Conservation (phyloP, 2,797 vertebrate genomes). For the Alectoris magna region DNA sequence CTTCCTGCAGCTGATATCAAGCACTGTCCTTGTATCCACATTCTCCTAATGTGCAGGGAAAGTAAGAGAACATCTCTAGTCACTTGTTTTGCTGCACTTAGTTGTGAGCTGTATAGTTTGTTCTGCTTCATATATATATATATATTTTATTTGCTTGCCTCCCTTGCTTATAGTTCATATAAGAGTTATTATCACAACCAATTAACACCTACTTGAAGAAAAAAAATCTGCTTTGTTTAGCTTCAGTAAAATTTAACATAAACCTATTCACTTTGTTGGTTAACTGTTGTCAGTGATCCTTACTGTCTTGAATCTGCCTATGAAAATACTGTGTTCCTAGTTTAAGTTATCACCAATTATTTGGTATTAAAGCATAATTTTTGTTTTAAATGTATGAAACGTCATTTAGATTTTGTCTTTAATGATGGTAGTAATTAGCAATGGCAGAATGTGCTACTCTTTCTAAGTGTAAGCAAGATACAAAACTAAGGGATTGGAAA, state of each 20-base stretch:
- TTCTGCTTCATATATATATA: background rate
- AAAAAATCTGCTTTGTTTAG: background rate
- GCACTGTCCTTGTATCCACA: slow-evolving; percentile 19
- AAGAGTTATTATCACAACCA: background rate
- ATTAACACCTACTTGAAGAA: slow-evolving; percentile 8
- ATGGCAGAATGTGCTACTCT: background rate
- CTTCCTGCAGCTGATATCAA: slow-evolving; percentile 30
- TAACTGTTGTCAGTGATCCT: background rate
- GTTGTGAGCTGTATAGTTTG: background rate
- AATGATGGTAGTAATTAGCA: background rate
- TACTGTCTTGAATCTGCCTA: background rate
- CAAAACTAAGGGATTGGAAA: background rate
- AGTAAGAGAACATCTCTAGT: slow-evolving; percentile 17
- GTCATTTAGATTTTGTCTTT: background rate
- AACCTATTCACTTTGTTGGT: background rate
- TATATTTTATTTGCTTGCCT: background rate
- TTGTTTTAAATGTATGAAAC: background rate
- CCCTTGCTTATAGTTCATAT: background rate
- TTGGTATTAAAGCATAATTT: background rate
- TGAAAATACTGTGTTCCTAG: background rate
- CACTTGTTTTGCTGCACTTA: background rate
- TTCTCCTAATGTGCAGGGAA: slow-evolving; percentile 37
- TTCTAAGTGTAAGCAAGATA: background rate
- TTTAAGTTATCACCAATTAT: background rate
- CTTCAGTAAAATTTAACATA: slow-evolving; percentile 15